Evolutionary conservation across 2,888 invertebrate species (phyloP).

Genomic region (Melieria crassipennis): DNA sequence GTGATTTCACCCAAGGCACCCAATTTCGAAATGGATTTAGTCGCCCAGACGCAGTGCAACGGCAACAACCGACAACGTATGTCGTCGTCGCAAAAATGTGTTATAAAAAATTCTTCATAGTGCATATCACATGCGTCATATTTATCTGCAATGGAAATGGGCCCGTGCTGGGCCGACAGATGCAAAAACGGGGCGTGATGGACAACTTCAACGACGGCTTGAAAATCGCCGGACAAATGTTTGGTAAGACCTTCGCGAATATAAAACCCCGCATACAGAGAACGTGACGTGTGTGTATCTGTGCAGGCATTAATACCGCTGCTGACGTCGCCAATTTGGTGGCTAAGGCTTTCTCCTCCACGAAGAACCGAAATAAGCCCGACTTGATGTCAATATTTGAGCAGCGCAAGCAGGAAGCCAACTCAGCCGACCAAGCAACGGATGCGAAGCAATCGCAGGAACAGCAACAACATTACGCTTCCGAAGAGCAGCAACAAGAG

Average conservation of each 20-base stretch:
- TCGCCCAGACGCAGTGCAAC: not conserved
- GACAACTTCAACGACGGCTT: slow-evolving; percentile 62
- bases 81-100: slow-evolving; percentile 8
- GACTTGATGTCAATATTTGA: slow-evolving; percentile 51
- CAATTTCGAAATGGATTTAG: too few species aligned
- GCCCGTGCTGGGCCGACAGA: slow-evolving; percentile 38
- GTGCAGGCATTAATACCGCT: slow-evolving; percentile 66
- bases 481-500: slow-evolving; percentile 40
- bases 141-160: slow-evolving; percentile 29
- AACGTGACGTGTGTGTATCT: not conserved
- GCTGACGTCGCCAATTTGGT: slow-evolving; percentile 73
- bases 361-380: slow-evolving; percentile 46
- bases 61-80: not conserved
- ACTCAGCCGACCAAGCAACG: slow-evolving; percentile 5
- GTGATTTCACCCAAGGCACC: not conserved
- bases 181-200: slow-evolving; percentile 55
- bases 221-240: slow-evolving; percentile 63
- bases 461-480: slow-evolving; percentile 20
- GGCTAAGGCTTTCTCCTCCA: slow-evolving; percentile 67
- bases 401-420: slow-evolving; percentile 38
- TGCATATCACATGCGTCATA: slow-evolving; percentile 15
- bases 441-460: slow-evolving; percentile 36
- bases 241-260: slow-evolving; percentile 49
- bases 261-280: not conserved
- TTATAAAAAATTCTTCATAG: slow-evolving; percentile 10